Evolutionary conservation across 2,888 invertebrate genomes (phyloP), one percentile per base, ranked within the genome.

Genomic region (Liopterus haemorrhoidalis): DNA sequence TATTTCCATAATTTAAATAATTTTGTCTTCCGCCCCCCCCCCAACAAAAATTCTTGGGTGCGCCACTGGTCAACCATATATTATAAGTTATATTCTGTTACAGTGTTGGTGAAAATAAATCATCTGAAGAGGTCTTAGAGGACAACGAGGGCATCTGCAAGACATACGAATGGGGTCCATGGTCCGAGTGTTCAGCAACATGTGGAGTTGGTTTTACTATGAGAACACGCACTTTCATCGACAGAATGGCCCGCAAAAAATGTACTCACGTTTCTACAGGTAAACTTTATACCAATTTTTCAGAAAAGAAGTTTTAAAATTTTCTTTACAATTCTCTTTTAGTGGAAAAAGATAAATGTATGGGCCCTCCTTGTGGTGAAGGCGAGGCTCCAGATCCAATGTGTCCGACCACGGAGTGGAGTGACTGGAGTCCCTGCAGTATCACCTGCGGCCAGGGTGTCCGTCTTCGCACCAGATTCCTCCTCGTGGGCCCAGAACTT

Each of bases 371-470:
- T 2, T 86, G 87, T 59, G 65, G 68, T 22, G 72, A 75, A 28
- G 67, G 78, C 5, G 77, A 74, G 54, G 54, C 67, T 1, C 63
- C 73, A 2, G 81, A 82, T 69, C 77, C 81, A 1, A 49, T 70
- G 55, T 86, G 86, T 57, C 85, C 88, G 46, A 82, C 88, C n/a
- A 85, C 85, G 0, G 79, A 79, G 38, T 95, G 94, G 94, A 81
- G 87, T 44, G 83, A 85, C 54, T 95, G 93, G 93, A 88, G 90
- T 43, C 85, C 92, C 0, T 95, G 94, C 70, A 85, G 87, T 38
- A 87, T 85, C 0, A 79, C 87, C 5, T 95, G 94, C 63, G 94
- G 92, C 0, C 78, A 79, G 60, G 94, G 94, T 1, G 78, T 85
- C 11, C 73, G 75, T 49, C 67, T 79, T 44, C 77, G 90, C 41